Conservation (phyloP, 64 coral and sea anemone species). For the Exaiptasia diaphana region DNA sequence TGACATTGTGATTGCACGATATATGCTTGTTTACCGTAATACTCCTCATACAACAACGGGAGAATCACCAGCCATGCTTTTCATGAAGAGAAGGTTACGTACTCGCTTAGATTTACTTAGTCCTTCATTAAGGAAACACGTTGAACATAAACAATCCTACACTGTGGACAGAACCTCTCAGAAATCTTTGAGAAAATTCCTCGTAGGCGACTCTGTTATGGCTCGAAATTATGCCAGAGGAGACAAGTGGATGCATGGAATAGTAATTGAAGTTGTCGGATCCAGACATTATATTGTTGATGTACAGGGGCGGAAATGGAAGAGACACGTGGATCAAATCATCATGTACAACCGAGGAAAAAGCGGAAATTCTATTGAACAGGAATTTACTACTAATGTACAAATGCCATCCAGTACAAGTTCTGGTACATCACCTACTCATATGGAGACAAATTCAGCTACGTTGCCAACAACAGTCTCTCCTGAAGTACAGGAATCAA, state of each 20-base stretch:
- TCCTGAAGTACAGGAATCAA: too few species aligned
- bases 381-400: too few species aligned
- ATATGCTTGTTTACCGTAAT: not conserved
- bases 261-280: slow-evolving; percentile 29
- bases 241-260: slow-evolving; percentile 34
- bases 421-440: too few species aligned
- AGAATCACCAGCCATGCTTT: not conserved
- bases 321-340: slow-evolving; percentile 47
- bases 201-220: not conserved
- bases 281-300: slow-evolving; percentile 49
- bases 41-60: not conserved
- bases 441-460: too few species aligned
- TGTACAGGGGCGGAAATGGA: slow-evolving; percentile 21
- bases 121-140: not conserved
- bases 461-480: too few species aligned
- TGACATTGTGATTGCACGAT: slow-evolving; percentile 17
- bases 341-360: not conserved
- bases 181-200: not conserved
- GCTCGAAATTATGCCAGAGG: slow-evolving; percentile 6
- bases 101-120: not conserved
- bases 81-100: not conserved
- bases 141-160: not conserved
- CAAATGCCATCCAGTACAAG: too few species aligned
- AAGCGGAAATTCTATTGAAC: not conserved
- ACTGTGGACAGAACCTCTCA: slow-evolving; percentile 9